Conservation (phyloP, 2,888 invertebrate genomes). For the Heteromyza rotundicornis region DNA sequence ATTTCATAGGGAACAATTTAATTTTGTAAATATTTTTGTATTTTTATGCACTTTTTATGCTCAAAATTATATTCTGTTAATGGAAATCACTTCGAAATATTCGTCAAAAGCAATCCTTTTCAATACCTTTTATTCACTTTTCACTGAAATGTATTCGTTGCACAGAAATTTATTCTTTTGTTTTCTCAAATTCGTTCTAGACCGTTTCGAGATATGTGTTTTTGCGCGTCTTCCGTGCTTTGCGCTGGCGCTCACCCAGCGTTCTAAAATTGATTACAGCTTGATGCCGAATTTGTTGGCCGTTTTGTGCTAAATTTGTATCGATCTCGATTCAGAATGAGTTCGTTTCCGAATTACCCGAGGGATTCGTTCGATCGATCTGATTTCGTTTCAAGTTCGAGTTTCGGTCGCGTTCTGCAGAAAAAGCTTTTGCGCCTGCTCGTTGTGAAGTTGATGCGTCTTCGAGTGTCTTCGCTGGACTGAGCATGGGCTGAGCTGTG, state of each 20-base stretch:
- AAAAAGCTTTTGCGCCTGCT: conserved; percentile 28
- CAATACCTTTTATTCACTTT: conserved; percentile 13
- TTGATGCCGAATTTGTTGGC: conserved; percentile 33
- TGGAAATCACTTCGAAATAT: background rate
- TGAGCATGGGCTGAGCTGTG: too few relatives aligned
- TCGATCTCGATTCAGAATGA: conserved; percentile 10
- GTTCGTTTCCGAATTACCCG: conserved; percentile 17
- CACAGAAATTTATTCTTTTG: too few relatives aligned
- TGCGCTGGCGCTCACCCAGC: conserved; percentile 53
- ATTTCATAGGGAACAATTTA: too few relatives aligned
- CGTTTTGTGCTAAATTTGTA: conserved; percentile 42
- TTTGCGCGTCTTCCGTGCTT: conserved; percentile 44
- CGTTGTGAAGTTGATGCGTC: conserved; percentile 18
- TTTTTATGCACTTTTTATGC: background rate
- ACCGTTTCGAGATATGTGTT: too few relatives aligned
- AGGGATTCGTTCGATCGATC: background rate
- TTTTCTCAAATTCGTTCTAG: too few relatives aligned
- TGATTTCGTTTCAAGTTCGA: conserved; percentile 24
- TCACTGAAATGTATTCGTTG: too few relatives aligned
- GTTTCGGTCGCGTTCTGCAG: background rate
- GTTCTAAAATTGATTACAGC: conserved; percentile 57
- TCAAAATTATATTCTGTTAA: background rate
- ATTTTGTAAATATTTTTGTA: background rate
- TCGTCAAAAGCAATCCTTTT: background rate
- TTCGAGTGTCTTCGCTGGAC: conserved; percentile 21